Evolutionary conservation across 2,113 vertebrate species (phyloP).

Genomic region (Cyprinodon brontotheroides): DNA sequence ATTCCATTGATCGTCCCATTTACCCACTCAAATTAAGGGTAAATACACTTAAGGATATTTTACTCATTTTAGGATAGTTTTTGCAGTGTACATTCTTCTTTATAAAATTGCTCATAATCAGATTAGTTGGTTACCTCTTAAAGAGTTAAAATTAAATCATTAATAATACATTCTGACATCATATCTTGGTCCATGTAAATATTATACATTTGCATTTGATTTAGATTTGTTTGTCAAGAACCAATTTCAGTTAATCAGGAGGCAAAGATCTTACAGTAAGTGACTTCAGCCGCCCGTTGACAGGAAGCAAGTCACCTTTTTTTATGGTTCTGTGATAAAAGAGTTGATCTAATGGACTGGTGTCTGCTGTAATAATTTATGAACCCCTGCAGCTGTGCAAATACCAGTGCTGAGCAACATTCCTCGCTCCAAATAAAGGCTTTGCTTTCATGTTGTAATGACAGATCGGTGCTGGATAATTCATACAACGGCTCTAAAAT

Average conservation of each 20-base stretch:
- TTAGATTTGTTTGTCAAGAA: background rate
- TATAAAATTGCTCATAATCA: too few species aligned
- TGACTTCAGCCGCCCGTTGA: conserved; percentile 2
- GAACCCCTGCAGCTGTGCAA: conserved; percentile 71
- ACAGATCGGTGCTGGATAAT: conserved; percentile 67
- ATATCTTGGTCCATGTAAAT: too few species aligned
- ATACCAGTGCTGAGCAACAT: conserved; percentile 64
- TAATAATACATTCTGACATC: too few species aligned
- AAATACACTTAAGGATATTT: too few species aligned
- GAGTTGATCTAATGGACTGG: conserved; percentile 52
- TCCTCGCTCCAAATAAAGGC: conserved; percentile 57
- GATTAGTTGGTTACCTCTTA: too few species aligned
- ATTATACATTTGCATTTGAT: background rate
- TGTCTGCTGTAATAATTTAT: conserved; percentile 62
- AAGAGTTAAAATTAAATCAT: too few species aligned
- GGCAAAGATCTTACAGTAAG: too few species aligned
- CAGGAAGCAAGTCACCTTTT: conserved; percentile 32
- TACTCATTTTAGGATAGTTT: too few species aligned
- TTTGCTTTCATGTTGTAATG: conserved; percentile 52
- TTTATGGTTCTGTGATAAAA: conserved; percentile 56
- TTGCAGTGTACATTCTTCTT: too few species aligned
- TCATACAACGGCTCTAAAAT: conserved; percentile 70
- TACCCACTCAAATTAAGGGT: too few species aligned
- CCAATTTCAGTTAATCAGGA: background rate
- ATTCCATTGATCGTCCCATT: too few species aligned